Percentiles rank a stretch among this genome's conserved stretches.
Evolutionary conservation across 2,797 vertebrate genomes (phyloP).

Genomic region (Atherinosoma microstoma): DNA sequence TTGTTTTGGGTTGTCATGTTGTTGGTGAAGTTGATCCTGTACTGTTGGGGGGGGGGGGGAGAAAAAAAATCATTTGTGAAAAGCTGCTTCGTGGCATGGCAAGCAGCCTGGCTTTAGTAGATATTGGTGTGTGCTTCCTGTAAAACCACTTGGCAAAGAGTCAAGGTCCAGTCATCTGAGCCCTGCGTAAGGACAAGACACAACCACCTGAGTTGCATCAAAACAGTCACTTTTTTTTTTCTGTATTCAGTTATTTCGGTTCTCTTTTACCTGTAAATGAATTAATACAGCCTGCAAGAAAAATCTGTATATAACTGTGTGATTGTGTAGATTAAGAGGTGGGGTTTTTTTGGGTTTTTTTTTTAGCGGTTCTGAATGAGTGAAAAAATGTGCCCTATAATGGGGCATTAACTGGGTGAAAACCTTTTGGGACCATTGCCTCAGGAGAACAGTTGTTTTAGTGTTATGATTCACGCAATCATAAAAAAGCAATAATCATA

Average conservation of each 20-base stretch:
- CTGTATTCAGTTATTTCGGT: slow-evolving; percentile 2
- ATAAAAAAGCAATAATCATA: slow-evolving; percentile 57
- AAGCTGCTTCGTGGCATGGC: slow-evolving; percentile 2
- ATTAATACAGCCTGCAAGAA: background rate
- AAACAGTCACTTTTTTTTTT: slow-evolving; percentile 2
- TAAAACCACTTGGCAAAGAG: background rate
- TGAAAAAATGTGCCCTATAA: background rate
- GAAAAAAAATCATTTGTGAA: too few species aligned
- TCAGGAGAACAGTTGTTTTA: slow-evolving; percentile 15
- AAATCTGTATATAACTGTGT: slow-evolving; percentile 37
- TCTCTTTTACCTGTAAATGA: slow-evolving; percentile 15
- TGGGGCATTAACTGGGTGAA: slow-evolving; percentile 1
- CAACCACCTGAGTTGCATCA: background rate
- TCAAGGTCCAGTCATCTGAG: background rate
- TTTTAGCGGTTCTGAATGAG: slow-evolving; percentile 6
- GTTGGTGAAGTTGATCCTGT: background rate
- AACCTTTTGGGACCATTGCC: slow-evolving; percentile 43
- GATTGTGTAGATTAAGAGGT: slow-evolving; percentile 33
- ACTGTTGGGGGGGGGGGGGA: background rate
- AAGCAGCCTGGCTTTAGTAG: background rate
- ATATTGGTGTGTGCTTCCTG: background rate
- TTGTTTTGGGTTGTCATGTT: background rate
- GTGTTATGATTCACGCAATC: slow-evolving; percentile 1
- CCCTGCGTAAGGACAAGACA: background rate
- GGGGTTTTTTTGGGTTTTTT: background rate